Evolutionary conservation across 2,888 invertebrate species (phyloP).

Genomic region (Empis stercorea): DNA sequence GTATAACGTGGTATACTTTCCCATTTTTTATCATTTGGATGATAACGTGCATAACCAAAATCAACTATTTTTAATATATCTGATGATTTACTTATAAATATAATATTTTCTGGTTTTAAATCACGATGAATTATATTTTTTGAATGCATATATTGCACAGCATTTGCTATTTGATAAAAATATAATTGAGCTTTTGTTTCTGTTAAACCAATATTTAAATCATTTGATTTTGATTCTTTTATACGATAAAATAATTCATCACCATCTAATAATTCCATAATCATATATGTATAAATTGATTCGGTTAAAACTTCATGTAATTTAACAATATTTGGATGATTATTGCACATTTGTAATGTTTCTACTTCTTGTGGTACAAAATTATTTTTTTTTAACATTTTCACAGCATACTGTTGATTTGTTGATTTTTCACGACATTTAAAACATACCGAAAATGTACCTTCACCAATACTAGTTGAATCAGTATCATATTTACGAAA

Average conservation of each 20-base stretch:
- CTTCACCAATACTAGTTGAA: conserved; percentile 67
- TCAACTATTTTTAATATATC: conserved; percentile 73
- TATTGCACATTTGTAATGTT: conserved; percentile 70
- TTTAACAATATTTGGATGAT: conserved; percentile 76
- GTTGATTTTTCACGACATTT: conserved; percentile 62
- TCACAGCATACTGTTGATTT: conserved; percentile 71
- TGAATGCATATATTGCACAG: conserved; percentile 74
- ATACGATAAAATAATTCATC: conserved; percentile 67
- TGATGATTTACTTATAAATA: conserved; percentile 38
- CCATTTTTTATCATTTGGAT: conserved; percentile 20
- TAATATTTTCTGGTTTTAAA: conserved; percentile 77
- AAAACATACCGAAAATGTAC: conserved; percentile 78
- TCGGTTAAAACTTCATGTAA: conserved; percentile 75
- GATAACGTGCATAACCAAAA: conserved; percentile 72
- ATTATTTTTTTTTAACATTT: conserved; percentile 41
- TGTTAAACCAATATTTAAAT: conserved; percentile 46
- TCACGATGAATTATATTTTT: conserved; percentile 82
- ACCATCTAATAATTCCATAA: conserved; percentile 73
- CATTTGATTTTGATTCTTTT: conserved; percentile 36
- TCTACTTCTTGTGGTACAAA: conserved; percentile 49
- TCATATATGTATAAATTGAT: conserved; percentile 77
- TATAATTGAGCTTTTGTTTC: conserved; percentile 47
- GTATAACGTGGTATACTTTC: conserved; percentile 75
- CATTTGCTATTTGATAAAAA: conserved; percentile 56
- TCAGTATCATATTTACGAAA: conserved; percentile 67